Base-by-base conservation (phyloP, 2,113 vertebrate genomes). In the Pedetes capensis region DNA sequence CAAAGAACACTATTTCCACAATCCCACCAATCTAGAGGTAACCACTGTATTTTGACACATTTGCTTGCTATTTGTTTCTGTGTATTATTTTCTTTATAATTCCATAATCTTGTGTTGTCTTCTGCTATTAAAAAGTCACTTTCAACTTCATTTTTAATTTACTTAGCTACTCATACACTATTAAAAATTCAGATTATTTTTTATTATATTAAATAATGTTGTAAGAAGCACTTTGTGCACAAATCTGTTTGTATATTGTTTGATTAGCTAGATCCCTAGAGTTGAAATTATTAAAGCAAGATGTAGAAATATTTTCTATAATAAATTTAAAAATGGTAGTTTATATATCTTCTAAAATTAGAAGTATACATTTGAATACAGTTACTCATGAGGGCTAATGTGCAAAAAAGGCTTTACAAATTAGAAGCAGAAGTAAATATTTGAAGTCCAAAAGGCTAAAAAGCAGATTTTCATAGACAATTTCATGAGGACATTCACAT, bases 261-360 rank as follows among this genome's bases (percentile, higher is more conserved):
- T 92, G 75, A 78, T 72, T 76, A 82, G 44, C 39, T 71, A 78
- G 8, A 72, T 71, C 8, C 23, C 27, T 32, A 25, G 82, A 92
- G 37, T n/a, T 96, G 14, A 85, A 71, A 71, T 64, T 85, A 80
- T 68, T 81, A 76, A 9, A 64, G n/a, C 29, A 96, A 89, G 64
- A 71, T 32, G 14, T 47, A 27, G 57, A 85, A 91, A 10, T 2
- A 69, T 69, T 91, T 74, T 88, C 49, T 57, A 66, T 42, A 17
- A 81, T 59, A 74, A 96, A 37, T 44, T n/a, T n/a, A 79, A 89
- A 90, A 96, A 25, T 66, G 39, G 16, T 53, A 42, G 10, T 92
- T 83, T 68, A 83, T 18, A 18, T 42, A 63, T 64, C 6, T 87
- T 92, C 84, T 87, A 61, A 42, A 96, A 87, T 89, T 89, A 91